Conservation (phyloP, 2,113 vertebrate genomes). For the Salvator merianae region DNA sequence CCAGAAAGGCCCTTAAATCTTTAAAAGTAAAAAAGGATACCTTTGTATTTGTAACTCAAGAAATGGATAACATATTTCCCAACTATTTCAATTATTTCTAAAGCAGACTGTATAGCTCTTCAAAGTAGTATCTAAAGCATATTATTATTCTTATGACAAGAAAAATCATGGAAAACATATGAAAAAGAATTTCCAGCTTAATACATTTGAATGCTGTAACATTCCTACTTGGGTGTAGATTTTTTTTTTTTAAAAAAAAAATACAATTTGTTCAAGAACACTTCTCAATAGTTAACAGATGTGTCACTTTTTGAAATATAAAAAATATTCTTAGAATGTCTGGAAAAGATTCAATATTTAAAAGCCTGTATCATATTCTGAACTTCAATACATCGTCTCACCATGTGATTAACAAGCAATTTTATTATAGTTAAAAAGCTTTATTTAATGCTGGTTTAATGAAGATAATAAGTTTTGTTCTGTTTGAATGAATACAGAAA, state of each 20-base stretch:
- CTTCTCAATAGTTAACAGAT: constrained; percentile 13
- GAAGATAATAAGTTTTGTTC: background rate
- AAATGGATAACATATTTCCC: background rate
- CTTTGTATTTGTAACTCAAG: background rate
- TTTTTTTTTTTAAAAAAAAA: background rate
- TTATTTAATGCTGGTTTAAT: constrained; percentile 18
- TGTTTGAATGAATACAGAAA: background rate
- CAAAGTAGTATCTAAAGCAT: background rate
- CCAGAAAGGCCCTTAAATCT: too few species aligned
- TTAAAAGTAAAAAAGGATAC: background rate
- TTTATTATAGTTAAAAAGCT: constrained; percentile 40
- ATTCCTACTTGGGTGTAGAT: constrained; percentile 17
- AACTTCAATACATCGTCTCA: constrained; percentile 22
- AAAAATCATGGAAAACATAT: constrained; percentile 38
- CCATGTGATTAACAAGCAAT: constrained; percentile 30
- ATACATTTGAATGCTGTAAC: background rate
- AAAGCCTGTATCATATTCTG: constrained; percentile 26
- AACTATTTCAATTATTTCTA: constrained; percentile 3
- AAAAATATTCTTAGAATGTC: constrained; percentile 31
- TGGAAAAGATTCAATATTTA: constrained; percentile 37
- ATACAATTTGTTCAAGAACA: constrained; percentile 5
- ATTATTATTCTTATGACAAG: constrained; percentile 25
- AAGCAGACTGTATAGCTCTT: background rate
- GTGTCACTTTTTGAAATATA: constrained; percentile 27
- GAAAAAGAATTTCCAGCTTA: constrained; percentile 23